Conservation (phyloP, 2,888 invertebrate species). For the Nephrotoma appendiculata region DNA sequence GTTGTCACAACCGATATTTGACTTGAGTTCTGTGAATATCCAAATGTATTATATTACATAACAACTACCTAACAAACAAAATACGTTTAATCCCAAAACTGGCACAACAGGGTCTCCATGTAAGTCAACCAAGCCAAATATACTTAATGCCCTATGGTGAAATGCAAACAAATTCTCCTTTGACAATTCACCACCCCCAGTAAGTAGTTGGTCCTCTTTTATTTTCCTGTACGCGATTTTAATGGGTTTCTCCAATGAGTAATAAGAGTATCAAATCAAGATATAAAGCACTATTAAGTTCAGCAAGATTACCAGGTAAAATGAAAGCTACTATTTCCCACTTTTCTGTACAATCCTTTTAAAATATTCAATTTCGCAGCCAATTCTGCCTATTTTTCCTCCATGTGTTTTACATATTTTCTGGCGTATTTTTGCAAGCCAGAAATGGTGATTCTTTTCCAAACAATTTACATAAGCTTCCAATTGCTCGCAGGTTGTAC, state of each 20-base stretch:
- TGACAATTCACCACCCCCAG: background rate
- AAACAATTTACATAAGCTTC: too few relatives aligned
- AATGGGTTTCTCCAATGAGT: background rate
- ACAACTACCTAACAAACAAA: too few relatives aligned
- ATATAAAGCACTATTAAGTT: background rate
- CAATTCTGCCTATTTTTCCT: background rate
- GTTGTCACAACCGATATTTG: too few relatives aligned
- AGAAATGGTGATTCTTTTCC: too few relatives aligned
- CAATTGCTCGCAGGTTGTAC: too few relatives aligned
- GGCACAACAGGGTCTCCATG: too few relatives aligned
- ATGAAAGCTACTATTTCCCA: background rate
- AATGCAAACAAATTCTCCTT: background rate
- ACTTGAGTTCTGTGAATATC: too few relatives aligned
- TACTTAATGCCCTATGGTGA: too few relatives aligned
- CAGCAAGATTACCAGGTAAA: background rate
- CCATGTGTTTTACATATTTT: background rate
- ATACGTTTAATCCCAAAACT: too few relatives aligned
- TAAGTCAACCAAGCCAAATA: too few relatives aligned
- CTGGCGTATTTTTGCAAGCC: too few relatives aligned
- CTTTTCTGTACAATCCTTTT: background rate
- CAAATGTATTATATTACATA: too few relatives aligned
- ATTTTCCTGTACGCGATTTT: background rate
- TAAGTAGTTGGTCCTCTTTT: background rate
- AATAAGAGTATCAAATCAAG: background rate
- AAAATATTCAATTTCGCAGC: background rate